phyloP scores from a whole-genome alignment of 2,888 invertebrate genomes.

The Drosophila pegasa region DNA sequence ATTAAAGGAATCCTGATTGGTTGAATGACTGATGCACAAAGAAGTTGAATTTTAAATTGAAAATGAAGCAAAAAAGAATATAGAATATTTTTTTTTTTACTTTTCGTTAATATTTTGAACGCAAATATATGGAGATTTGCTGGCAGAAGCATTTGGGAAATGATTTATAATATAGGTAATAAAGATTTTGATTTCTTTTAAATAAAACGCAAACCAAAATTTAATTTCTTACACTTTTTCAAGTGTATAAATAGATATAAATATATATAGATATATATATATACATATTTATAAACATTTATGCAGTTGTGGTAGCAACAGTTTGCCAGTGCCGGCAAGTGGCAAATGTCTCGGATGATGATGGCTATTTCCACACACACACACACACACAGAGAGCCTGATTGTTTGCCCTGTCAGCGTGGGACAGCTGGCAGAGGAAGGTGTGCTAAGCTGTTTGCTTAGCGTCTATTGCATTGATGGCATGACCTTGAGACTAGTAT shows the following conservation, averaged over 20 bases:
- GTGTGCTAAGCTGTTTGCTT: conserved; percentile 21
- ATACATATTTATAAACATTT: not conserved
- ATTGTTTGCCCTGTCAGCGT: conserved; percentile 32
- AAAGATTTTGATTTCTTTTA: too few species aligned
- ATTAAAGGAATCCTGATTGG: too few species aligned
- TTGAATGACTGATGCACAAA: too few species aligned
- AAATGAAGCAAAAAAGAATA: too few species aligned
- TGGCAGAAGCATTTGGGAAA: too few species aligned
- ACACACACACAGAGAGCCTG: not conserved
- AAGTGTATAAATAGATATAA: conserved; percentile 5
- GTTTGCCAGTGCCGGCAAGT: conserved; percentile 20
- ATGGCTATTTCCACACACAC: conserved; percentile 25
- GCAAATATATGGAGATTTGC: too few species aligned
- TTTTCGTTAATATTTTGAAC: too few species aligned
- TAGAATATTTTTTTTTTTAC: too few species aligned
- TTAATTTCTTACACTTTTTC: not conserved
- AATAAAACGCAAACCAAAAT: too few species aligned
- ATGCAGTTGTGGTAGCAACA: conserved; percentile 16
- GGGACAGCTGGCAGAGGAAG: conserved; percentile 8
- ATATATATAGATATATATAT: not conserved
- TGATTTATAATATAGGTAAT: too few species aligned
- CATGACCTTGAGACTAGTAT: conserved; percentile 21
- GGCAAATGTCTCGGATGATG: conserved; percentile 4
- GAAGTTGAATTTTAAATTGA: too few species aligned
- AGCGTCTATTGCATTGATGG: conserved; percentile 19